Base-by-base conservation (phyloP, 2,113 vertebrate genomes). In the Nothocercus julius region DNA sequence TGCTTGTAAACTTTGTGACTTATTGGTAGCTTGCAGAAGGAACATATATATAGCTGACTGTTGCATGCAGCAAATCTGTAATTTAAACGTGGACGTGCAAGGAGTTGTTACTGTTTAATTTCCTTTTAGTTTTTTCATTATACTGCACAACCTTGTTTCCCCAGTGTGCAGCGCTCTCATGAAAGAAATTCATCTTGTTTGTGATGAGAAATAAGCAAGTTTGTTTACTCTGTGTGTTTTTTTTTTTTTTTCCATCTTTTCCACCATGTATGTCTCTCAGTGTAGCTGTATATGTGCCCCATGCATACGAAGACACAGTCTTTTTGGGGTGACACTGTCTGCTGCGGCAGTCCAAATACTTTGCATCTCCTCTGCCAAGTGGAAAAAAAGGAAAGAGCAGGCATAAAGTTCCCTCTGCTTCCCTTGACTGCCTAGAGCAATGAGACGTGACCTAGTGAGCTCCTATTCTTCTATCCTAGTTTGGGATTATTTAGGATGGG, bases 241-340 rank as follows among this genome's bases (percentile, higher is more conserved):
- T 49, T 20, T 49, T 49, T 56, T 85, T 92, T 32, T 77, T 93
- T 89, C 62, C 53, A 16, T 22, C 49, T 49, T 49, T 22, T 49
- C 21, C 49, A 24, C 49, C 49, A 49, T 42, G 45, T 40, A 14
- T 51, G 27, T 62, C 40, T 84, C 9, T 14, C 61, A 7, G 68
- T 90, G 83, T 83, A 93, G 64, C 38, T 77, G 40, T 3, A 0
- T 89, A 25, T 82, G 19, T 51, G 32, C 70, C 54, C 92, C 42
- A n/a, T 90, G 89, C 82, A 72, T 89, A 72, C 67, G 58, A 93
- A 86, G 74, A 74, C 53, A 87, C 62, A 83, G 16, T 59, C 73
- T 62, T 94, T 59, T 94, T 66, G 81, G 61, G 24, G 28, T 93
- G 69, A 63, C 56, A 70, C 42, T 89, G 47, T 82, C 51, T 85